Base-by-base conservation (phyloP, 2,113 vertebrate species). In the Erythrocebus patas region DNA sequence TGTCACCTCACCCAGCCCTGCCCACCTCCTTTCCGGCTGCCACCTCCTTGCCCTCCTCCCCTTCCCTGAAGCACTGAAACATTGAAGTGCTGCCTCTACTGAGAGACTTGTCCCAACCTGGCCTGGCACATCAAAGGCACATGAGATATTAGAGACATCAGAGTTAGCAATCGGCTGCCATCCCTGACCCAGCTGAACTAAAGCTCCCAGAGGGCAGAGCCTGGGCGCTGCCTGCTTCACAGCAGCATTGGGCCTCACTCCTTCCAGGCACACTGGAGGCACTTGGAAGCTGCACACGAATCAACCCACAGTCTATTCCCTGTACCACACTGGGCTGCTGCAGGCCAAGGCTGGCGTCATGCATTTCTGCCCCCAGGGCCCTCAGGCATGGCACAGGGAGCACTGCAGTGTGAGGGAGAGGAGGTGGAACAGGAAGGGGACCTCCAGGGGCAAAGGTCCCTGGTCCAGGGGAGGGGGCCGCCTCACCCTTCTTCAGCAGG, bases 401-500 rank as follows among this genome's bases (percentile, higher is more conserved):
- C 50, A 0, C 38, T 30, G 43, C n/a, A 55, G 38, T 43, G 20
- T 10, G 75, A 12, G 17, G 5, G 38, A 50, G 35, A 20, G 45
- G 64, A 32, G 52, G 9, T 1, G 20, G 76, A 12, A 27, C 12
- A 3, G 61, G 22, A 40, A 32, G 30, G n/a, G 1, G 52, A 50
- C 20, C 45, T 13, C 38, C 5, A 1, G 40, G 20, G 5, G 7
- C 9, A 6, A 40, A 52, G 79, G 75, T 18, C 17, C 86, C 70
- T 55, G 10, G 20, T 14, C 22, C 5, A 14, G 40, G 22, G 50
- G n/a, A 27, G 10, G 11, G 25, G 61, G 7, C 22, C 0, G 0
- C 6, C 97, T 97, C 87, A 99, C 99, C 99, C 95, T 98, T 98
- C 97, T 99, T 99, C 76, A 99, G 98, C 98, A 99, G 98, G 85